Percentiles rank a stretch among this genome's conserved stretches.
Evolutionary conservation across 2,113 vertebrate species (phyloP).

Genomic region (Cebidichthys violaceus): DNA sequence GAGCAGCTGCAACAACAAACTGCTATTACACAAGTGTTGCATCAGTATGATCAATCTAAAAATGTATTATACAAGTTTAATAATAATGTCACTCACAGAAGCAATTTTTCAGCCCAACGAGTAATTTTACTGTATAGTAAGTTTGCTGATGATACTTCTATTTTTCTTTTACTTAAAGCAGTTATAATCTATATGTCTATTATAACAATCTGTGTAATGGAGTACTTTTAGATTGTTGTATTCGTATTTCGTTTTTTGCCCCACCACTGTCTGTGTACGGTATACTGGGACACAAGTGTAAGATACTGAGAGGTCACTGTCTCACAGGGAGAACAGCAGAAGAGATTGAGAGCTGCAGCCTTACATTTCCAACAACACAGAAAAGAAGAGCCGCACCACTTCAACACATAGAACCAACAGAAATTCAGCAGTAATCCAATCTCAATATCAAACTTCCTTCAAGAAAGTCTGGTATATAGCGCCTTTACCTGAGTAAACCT

Average conservation of each 20-base stretch:
- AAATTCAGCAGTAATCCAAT: conserved; percentile 32
- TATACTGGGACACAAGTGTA: neutral
- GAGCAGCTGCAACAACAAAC: neutral
- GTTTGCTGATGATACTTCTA: neutral
- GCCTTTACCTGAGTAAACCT: conserved; percentile 26
- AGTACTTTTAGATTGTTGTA: neutral
- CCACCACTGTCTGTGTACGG: neutral
- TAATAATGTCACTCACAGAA: neutral
- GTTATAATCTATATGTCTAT: neutral
- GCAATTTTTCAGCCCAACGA: neutral
- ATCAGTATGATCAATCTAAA: neutral
- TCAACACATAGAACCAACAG: conserved; percentile 16
- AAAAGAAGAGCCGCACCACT: neutral
- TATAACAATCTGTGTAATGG: neutral
- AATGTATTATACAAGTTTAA: neutral
- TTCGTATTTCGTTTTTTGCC: neutral
- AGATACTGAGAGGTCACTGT: neutral
- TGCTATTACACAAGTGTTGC: neutral
- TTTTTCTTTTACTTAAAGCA: neutral
- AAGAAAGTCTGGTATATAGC: neutral
- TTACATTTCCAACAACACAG: conserved; percentile 10
- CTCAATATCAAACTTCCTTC: conserved; percentile 22
- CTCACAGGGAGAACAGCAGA: conserved; percentile 5
- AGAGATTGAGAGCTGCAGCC: conserved; percentile 1
- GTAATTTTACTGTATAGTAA: neutral